phyloP scores from a whole-genome alignment of 1,140 invertebrate species.

The Ylistrum balloti region DNA sequence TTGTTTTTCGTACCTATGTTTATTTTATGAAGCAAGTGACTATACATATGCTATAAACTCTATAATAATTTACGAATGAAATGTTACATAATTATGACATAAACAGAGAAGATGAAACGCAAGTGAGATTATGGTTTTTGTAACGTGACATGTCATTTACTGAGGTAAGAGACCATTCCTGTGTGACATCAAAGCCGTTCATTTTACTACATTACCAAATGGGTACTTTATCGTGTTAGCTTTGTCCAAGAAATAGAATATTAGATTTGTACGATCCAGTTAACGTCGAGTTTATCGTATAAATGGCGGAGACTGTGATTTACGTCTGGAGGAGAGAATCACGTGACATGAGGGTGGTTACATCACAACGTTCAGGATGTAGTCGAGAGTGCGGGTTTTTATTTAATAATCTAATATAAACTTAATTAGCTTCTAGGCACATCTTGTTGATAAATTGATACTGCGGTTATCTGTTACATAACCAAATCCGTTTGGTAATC shows the following conservation, averaged over 20 bases:
- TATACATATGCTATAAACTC: too few species aligned
- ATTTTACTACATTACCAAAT: neutral
- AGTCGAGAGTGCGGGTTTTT: neutral
- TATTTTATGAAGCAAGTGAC: too few species aligned
- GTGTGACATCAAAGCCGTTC: neutral
- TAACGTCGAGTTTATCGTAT: neutral
- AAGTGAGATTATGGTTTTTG: neutral
- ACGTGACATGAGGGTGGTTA: neutral
- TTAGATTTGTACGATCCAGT: neutral
- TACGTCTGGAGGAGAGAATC: neutral
- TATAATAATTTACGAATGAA: too few species aligned
- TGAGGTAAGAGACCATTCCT: neutral
- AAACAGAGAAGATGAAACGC: neutral
- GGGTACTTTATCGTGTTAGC: neutral
- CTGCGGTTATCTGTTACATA: too few species aligned
- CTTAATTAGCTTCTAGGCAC: neutral
- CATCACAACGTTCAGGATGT: neutral
- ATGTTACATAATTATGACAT: neutral
- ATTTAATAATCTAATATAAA: neutral
- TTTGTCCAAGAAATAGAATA: conserved; percentile 6
- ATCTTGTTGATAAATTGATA: neutral
- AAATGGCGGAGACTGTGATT: neutral
- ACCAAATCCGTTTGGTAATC: too few species aligned
- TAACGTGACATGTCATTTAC: neutral
- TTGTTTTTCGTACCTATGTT: too few species aligned